Evolutionary conservation across 2,888 invertebrate species (phyloP).

Genomic region (Cerastis leucographa): DNA sequence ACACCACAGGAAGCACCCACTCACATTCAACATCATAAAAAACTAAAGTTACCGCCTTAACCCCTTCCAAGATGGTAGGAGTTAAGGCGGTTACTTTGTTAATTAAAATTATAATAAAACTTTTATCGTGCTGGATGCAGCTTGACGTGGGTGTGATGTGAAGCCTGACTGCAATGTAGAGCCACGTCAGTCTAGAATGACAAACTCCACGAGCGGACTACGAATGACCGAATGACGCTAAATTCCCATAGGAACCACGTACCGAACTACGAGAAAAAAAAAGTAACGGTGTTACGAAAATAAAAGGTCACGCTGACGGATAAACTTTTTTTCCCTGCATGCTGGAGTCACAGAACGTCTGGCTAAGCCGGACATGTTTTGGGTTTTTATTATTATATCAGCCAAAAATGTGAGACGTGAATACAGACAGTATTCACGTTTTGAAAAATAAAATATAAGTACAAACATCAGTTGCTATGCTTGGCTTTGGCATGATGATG

Average conservation of each 20-base stretch:
- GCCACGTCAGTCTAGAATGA: conserved; percentile 17
- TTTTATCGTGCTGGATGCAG: not conserved
- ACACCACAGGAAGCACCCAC: too few relatives aligned
- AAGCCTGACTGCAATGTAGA: not conserved
- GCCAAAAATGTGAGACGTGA: conserved; percentile 16
- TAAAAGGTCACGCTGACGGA: conserved; percentile 40
- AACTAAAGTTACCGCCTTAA: conserved; percentile 16
- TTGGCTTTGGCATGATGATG: not conserved
- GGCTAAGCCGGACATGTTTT: conserved; percentile 33
- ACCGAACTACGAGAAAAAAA: conserved; percentile 21
- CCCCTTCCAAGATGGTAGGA: too few relatives aligned
- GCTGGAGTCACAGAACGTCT: conserved; percentile 7
- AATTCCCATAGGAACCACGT: not conserved
- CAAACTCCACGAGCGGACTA: not conserved
- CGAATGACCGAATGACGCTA: conserved; percentile 18
- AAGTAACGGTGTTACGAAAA: conserved; percentile 24
- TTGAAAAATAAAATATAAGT: conserved; percentile 6
- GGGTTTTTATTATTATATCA: conserved; percentile 32
- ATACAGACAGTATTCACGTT: too few relatives aligned
- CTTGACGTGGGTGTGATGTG: not conserved
- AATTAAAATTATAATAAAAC: conserved; percentile 3
- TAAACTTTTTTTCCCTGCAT: conserved; percentile 15
- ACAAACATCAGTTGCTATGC: conserved; percentile 7
- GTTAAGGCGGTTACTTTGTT: conserved; percentile 19
- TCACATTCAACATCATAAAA: conserved; percentile 30